Evolutionary conservation across 2,888 invertebrate genomes (phyloP).

Genomic region (Crocallis elinguaria): DNA sequence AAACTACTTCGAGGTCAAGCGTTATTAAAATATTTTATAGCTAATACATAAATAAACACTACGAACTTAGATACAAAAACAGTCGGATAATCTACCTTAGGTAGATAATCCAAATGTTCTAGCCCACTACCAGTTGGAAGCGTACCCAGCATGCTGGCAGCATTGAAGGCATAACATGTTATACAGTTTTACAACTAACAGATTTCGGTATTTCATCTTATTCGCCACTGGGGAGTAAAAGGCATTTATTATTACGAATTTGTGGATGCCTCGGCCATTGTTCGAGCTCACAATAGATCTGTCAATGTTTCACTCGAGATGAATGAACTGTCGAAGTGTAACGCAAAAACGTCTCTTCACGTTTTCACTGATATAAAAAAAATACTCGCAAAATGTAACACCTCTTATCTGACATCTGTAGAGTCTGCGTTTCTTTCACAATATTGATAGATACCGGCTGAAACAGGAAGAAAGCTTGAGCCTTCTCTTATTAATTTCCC

Average conservation of each 20-base stretch:
- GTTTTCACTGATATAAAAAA: slow-evolving; percentile 38
- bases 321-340: slow-evolving; percentile 71
- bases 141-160: no score
- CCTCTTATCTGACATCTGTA: slow-evolving; percentile 23
- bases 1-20: no score
- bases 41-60: no score
- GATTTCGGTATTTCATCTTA: slow-evolving; percentile 34
- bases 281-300: slow-evolving; percentile 73
- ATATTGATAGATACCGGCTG: slow-evolving; percentile 16
- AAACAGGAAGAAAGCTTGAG: slow-evolving; percentile 10
- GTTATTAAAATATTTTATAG: no score
- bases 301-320: slow-evolving; percentile 77
- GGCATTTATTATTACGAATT: slow-evolving; percentile 50
- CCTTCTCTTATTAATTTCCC: slow-evolving; percentile 8
- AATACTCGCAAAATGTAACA: slow-evolving; percentile 25
- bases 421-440: slow-evolving; percentile 8
- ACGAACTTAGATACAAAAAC: no score
- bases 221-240: slow-evolving; percentile 17
- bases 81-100: no score
- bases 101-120: no score
- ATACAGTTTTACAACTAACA: slow-evolving; percentile 1
- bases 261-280: slow-evolving; percentile 57
- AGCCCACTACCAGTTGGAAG: no score
- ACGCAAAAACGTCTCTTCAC: slow-evolving; percentile 48
- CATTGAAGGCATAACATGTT: no score